Evolutionary conservation across 2,888 invertebrate genomes (phyloP).

Genomic region (Sturmia bella): DNA sequence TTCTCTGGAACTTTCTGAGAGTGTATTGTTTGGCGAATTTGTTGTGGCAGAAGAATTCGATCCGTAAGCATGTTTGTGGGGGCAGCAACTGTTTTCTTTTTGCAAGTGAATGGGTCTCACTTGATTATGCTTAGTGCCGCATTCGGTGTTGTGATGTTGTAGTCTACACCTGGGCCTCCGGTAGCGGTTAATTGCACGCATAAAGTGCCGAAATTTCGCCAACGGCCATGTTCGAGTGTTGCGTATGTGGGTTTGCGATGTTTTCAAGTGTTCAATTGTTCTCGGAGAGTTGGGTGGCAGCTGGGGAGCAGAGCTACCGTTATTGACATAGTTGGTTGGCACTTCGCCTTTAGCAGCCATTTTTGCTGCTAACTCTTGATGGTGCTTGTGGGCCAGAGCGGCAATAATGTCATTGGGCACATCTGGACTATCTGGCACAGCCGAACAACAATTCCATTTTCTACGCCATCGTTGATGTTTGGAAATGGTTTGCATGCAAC

Average conservation of each 20-base stretch:
- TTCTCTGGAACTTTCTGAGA: slow-evolving; percentile 72
- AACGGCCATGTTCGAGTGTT: slow-evolving; percentile 77
- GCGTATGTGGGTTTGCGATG: slow-evolving; percentile 54
- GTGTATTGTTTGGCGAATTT: slow-evolving; percentile 46
- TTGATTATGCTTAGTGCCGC: slow-evolving; percentile 80
- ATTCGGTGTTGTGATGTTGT: slow-evolving; percentile 69
- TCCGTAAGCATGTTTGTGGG: slow-evolving; percentile 63
- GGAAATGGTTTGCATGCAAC: slow-evolving; percentile 79
- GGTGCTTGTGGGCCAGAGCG: slow-evolving; percentile 78
- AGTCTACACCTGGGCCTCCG: slow-evolving; percentile 79
- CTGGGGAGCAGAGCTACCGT: slow-evolving; percentile 62
- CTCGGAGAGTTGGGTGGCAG: slow-evolving; percentile 67
- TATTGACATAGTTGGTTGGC: slow-evolving; percentile 72
- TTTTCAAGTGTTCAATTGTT: slow-evolving; percentile 65
- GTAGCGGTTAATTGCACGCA: slow-evolving; percentile 81
- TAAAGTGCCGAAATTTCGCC: slow-evolving; percentile 78
- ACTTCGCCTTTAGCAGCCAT: slow-evolving; percentile 71
- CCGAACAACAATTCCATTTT: slow-evolving; percentile 85
- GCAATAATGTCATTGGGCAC: slow-evolving; percentile 82
- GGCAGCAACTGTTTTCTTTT: slow-evolving; percentile 67
- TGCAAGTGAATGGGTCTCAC: slow-evolving; percentile 79
- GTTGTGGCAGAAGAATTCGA: slow-evolving; percentile 55
- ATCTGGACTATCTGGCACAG: slow-evolving; percentile 84
- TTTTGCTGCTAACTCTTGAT: slow-evolving; percentile 70
- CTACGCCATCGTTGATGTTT: slow-evolving; percentile 82